phyloP scores from a whole-genome alignment of 2,113 vertebrate genomes.

The Myrmecobius fasciatus region DNA sequence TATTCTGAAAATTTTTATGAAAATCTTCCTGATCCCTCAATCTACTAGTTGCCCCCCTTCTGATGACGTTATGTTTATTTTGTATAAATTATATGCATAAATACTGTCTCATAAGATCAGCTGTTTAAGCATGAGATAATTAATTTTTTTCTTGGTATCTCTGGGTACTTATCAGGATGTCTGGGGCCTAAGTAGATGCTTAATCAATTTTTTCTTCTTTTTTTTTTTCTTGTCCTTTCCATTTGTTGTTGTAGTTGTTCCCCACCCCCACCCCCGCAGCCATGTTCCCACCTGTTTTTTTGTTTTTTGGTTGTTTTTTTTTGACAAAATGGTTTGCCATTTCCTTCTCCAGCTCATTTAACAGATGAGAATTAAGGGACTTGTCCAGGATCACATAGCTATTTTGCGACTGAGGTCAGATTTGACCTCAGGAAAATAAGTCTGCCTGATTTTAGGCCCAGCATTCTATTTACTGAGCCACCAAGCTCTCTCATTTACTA shows the following conservation, averaged over 20 bases:
- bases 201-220: neutral
- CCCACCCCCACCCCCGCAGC: no score
- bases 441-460: neutral
- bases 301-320: neutral
- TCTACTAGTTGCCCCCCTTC: neutral
- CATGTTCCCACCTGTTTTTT: neutral
- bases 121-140: neutral
- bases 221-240: no score
- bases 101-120: slow-evolving; percentile 20
- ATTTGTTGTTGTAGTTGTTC: no score
- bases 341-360: no score
- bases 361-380: neutral
- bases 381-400: neutral
- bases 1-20: neutral
- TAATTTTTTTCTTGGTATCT: neutral
- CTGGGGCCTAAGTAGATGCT: neutral
- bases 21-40: neutral
- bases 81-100: neutral
- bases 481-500: neutral
- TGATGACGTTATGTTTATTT: neutral
- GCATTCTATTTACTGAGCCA: neutral
- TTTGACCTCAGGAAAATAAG: neutral
- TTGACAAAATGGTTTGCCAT: neutral
- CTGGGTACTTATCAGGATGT: neutral
- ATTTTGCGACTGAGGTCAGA: neutral